phyloP scores from a whole-genome alignment of 2,797 vertebrate genomes.

The Adelosebastes latens region DNA sequence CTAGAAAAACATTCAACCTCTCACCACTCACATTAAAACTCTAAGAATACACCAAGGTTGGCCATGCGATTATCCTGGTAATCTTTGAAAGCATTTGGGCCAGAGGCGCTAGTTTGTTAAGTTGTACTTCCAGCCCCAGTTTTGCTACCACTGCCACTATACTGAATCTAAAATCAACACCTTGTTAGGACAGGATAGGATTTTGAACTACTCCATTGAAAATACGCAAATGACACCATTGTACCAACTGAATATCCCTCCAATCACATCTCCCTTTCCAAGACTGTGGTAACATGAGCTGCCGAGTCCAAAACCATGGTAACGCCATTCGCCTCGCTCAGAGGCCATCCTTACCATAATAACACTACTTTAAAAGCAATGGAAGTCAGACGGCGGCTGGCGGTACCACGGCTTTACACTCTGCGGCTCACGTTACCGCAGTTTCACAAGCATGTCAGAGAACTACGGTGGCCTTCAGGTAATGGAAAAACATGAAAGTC shows the following conservation, averaged over 20 bases:
- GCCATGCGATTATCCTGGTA: slow-evolving; percentile 9
- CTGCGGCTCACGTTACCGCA: too few species aligned
- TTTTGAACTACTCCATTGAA: not conserved
- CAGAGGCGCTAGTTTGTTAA: not conserved
- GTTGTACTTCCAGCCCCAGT: not conserved
- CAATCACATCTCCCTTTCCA: too few species aligned
- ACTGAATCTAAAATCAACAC: not conserved
- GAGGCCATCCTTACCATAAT: too few species aligned
- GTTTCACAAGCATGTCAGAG: too few species aligned
- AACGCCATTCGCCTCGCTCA: too few species aligned
- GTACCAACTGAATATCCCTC: too few species aligned
- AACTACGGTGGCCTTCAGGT: too few species aligned
- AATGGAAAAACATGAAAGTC: too few species aligned
- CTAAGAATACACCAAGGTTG: slow-evolving; percentile 37
- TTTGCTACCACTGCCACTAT: not conserved
- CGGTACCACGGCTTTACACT: too few species aligned
- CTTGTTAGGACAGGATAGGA: not conserved
- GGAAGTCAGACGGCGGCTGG: fast-evolving
- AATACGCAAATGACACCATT: not conserved
- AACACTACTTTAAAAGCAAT: too few species aligned
- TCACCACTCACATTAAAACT: slow-evolving; percentile 32
- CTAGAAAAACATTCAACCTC: slow-evolving; percentile 39
- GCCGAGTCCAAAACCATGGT: too few species aligned
- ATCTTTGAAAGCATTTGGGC: slow-evolving; percentile 30
- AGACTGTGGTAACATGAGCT: too few species aligned